These are phyloP conservation scores for Sterna hirundo DNA, from an alignment of 2,113 vertebrate genomes.

Conservation along the genomic window DNA sequence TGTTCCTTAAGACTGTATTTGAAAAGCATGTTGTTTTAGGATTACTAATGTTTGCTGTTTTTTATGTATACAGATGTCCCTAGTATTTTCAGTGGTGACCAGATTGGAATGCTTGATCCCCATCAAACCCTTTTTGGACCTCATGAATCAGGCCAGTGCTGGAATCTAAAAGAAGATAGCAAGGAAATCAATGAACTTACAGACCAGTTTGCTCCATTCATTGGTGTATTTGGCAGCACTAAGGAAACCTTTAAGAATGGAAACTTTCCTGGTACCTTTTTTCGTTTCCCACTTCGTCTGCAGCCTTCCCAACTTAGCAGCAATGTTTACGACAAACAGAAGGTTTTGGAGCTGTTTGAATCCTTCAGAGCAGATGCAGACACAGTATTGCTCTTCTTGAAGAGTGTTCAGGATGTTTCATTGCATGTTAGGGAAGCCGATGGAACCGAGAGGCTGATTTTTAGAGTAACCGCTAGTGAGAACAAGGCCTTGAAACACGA, in stretches of 20 bases:
- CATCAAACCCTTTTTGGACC: slow-evolving; percentile 95
- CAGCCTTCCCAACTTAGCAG: slow-evolving; percentile 91
- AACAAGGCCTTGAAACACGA: slow-evolving; percentile 83
- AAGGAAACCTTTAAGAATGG: slow-evolving; percentile 86
- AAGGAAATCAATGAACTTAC: slow-evolving; percentile 90
- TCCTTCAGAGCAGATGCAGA: slow-evolving; percentile 96
- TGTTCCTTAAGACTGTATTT: not conserved
- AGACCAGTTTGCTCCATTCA: slow-evolving; percentile 93
- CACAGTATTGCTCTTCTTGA: slow-evolving; percentile 94
- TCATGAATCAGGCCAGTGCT: slow-evolving; percentile 95
- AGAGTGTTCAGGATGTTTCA: slow-evolving; percentile 92
- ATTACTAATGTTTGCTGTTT: not conserved
- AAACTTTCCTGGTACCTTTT: slow-evolving; percentile 92
- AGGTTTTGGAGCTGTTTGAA: slow-evolving; percentile 93
- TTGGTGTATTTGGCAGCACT: slow-evolving; percentile 91
- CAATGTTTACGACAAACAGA: slow-evolving; percentile 95
- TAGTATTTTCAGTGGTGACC: slow-evolving; percentile 97
- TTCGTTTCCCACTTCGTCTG: slow-evolving; percentile 93
- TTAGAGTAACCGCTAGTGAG: slow-evolving; percentile 88
- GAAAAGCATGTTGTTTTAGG: not conserved
- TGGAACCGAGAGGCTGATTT: slow-evolving; percentile 88
- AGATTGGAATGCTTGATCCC: slow-evolving; percentile 97
- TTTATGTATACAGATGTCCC: slow-evolving; percentile 87
- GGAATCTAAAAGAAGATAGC: slow-evolving; percentile 92
- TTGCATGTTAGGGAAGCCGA: slow-evolving; percentile 88